Percentiles rank a stretch among this genome's conserved stretches.
Conservation (phyloP, 2,113 vertebrate species). For the Lophotis ruficrista region DNA sequence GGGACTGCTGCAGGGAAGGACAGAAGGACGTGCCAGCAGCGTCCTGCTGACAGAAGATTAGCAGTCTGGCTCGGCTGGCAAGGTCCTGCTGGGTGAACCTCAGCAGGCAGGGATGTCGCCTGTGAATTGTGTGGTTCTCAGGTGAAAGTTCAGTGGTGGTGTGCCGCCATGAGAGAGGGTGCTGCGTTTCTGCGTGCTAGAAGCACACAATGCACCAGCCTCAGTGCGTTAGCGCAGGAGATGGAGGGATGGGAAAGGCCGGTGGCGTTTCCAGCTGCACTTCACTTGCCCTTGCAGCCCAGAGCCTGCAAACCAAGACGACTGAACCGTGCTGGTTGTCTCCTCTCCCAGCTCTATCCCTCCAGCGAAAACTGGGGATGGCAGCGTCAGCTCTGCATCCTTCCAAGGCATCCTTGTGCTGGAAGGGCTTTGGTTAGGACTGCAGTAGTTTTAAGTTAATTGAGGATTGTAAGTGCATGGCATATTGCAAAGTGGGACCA, state of each 20-base stretch:
- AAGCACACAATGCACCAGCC: not conserved
- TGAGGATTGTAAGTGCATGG: not conserved
- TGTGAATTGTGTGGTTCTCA: not conserved
- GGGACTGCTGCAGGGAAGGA: not conserved
- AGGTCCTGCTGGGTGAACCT: not conserved
- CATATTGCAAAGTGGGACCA: not conserved
- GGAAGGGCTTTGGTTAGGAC: not conserved
- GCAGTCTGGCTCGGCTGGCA: not conserved
- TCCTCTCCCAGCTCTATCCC: not conserved
- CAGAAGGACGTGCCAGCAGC: not conserved
- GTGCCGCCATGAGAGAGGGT: not conserved
- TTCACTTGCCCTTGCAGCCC: not conserved
- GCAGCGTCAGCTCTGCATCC: accelerated
- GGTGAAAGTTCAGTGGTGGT: not conserved
- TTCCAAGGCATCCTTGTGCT: not conserved
- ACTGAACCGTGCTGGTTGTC: not conserved
- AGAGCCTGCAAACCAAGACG: not conserved
- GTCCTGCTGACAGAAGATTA: not conserved
- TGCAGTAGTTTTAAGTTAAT: not conserved
- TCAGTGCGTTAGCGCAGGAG: accelerated
- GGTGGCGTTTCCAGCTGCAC: not conserved
- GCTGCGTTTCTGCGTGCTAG: not conserved
- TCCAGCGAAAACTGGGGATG: not conserved
- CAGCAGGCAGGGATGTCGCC: not conserved
- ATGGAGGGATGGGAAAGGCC: not conserved